Conservation (phyloP, 2,888 invertebrate species). For the Lypha dubia region DNA sequence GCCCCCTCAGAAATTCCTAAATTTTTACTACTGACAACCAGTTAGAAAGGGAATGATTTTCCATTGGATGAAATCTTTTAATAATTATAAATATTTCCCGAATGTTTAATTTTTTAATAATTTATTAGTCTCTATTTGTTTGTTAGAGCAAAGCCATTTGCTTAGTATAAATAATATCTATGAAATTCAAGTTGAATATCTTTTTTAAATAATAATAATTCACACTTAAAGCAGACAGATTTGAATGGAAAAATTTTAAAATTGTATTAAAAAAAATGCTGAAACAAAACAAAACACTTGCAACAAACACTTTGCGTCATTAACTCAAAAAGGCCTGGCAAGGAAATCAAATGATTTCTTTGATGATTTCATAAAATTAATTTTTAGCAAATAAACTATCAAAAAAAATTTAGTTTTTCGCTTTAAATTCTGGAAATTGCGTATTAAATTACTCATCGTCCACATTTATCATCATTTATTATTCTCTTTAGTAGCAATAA, state of each 20-base stretch:
- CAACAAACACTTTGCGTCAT: neutral
- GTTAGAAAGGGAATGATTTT: no score
- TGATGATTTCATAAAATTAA: constrained; percentile 6
- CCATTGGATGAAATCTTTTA: no score
- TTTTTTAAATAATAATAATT: neutral
- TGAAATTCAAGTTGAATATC: no score
- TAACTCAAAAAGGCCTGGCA: neutral
- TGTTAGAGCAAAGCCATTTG: neutral
- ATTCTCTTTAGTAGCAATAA: constrained; percentile 1
- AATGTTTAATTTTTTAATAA: no score
- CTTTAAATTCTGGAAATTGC: constrained; percentile 8
- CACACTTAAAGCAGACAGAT: neutral
- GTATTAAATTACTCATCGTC: constrained; percentile 18
- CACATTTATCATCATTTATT: neutral
- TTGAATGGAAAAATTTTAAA: neutral
- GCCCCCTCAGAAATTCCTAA: no score
- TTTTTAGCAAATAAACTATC: constrained; percentile 1
- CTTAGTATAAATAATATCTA: neutral
- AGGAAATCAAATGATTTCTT: neutral
- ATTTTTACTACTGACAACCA: no score
- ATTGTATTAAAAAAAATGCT: no score
- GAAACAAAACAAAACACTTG: neutral
- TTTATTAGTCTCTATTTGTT: neutral
- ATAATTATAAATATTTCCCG: no score
- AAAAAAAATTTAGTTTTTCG: neutral